phyloP scores from a whole-genome alignment of 1,140 invertebrate genomes.

The Drosophila virilis region DNA sequence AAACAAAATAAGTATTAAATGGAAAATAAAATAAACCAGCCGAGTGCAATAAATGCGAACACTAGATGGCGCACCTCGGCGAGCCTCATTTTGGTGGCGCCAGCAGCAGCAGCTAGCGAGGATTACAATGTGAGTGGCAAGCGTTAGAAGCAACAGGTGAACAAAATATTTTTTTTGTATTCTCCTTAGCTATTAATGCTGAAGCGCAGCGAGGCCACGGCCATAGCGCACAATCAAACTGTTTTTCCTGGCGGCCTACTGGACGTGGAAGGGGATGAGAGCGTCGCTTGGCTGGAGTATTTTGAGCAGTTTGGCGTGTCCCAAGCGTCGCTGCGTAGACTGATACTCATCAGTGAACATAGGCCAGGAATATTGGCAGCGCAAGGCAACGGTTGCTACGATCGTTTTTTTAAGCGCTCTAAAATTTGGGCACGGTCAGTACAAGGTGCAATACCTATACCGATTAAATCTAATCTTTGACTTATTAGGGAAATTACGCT shows the following conservation, averaged over 20 bases:
- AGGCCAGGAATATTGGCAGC: conserved; percentile 58
- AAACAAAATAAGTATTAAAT: conserved; percentile 4
- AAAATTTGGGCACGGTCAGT: conserved; percentile 69
- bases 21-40: neutral
- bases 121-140: conserved; percentile 54
- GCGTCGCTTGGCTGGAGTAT: conserved; percentile 58
- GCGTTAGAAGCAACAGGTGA: conserved; percentile 5
- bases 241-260: conserved; percentile 67
- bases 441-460: conserved; percentile 29
- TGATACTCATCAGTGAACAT: conserved; percentile 51
- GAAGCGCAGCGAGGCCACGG: conserved; percentile 61
- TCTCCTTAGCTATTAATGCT: conserved; percentile 59
- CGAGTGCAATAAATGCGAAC: neutral
- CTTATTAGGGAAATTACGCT: conserved; percentile 89
- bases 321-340: conserved; percentile 46
- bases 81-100: conserved; percentile 59
- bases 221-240: conserved; percentile 50
- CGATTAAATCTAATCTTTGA: conserved; percentile 48
- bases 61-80: conserved; percentile 56
- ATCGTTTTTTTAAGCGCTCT: conserved; percentile 64
- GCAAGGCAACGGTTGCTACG: conserved; percentile 70
- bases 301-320: conserved; percentile 64
- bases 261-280: conserved; percentile 58
- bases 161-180: neutral
- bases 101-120: neutral